Evolutionary conservation across 2,797 vertebrate genomes (phyloP), one percentile per base, ranked within the genome.

Genomic region (Gobio occitaniae): DNA sequence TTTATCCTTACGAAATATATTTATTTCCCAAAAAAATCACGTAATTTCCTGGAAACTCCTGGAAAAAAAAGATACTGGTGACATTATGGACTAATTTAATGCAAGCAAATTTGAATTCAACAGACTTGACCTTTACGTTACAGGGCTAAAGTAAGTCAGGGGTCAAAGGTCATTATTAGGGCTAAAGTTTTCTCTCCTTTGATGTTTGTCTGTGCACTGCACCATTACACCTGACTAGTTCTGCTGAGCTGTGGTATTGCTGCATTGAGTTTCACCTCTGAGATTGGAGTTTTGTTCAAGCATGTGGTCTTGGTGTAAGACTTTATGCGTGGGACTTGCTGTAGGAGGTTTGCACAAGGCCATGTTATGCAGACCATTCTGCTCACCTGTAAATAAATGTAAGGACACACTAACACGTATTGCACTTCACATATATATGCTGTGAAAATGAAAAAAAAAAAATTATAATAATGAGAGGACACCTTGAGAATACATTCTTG

Each of bases 301-400:
- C 81, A 66, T 82, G 36, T 80, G 80, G 78, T 86, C 21, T 76
- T 78, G 48, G 29, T 87, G 61, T 56, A 84, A 80, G 83, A 80
- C 84, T 71, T 32, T 36, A 79, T 88, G 89, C 70, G 88, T 90
- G 65, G 86, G 81, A 83, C 78, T 87, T 47, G 21, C 56, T 36
- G 88, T 87, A 83, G 88, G 88, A 83, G 81, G 86, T 59, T 75
- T 88, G 72, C 66, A 83, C 80, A 86, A 86, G 82, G 54, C 74
- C 84, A 78, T 12, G 38, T 56, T 79, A 36, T 70, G 76, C 1
- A 9, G 47, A 69, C 82, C 29, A 38, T 83, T 82, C 78, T 86
- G 36, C 63, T 85, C 54, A 90, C 87, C 87, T 88, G 78, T 86
- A 78, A 68, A 87, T 36, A 87, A 71, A 56, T 17, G 1, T 19